phyloP scores from a whole-genome alignment of 2,797 vertebrate species.

The Picus viridis region DNA sequence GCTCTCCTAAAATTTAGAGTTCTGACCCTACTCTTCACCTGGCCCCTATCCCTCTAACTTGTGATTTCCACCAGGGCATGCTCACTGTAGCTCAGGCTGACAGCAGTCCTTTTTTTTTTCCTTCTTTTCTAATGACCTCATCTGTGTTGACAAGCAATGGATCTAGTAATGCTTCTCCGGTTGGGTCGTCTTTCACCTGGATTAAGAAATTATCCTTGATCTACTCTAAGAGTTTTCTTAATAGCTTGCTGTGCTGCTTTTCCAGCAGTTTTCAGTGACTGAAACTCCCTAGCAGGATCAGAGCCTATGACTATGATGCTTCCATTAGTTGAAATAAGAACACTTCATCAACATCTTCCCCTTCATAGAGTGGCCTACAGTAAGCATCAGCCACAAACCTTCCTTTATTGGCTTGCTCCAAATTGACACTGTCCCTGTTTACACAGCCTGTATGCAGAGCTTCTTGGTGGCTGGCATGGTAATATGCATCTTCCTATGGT shows the following conservation, averaged over 20 bases:
- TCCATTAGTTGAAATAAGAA: neutral
- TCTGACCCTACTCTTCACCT: neutral
- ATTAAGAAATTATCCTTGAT: neutral
- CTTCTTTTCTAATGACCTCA: too few species aligned
- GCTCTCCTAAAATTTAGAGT: neutral
- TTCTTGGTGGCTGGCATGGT: accelerated
- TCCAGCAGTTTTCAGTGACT: neutral
- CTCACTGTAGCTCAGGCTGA: too few species aligned
- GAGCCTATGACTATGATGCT: neutral
- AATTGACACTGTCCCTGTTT: accelerated
- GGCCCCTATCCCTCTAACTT: neutral
- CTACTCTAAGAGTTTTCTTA: neutral
- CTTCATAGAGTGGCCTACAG: neutral
- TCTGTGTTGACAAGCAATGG: neutral
- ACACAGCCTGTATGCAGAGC: neutral
- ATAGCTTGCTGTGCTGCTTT: neutral
- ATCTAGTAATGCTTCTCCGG: neutral
- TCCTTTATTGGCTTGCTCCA: neutral
- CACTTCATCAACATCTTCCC: neutral
- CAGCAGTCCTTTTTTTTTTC: too few species aligned
- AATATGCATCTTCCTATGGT: neutral
- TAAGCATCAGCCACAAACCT: neutral
- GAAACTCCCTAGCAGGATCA: neutral
- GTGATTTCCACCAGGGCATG: neutral
- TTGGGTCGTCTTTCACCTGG: neutral